phyloP scores from a whole-genome alignment of 2,888 invertebrate species.

The Hypselothyrea guttata region DNA sequence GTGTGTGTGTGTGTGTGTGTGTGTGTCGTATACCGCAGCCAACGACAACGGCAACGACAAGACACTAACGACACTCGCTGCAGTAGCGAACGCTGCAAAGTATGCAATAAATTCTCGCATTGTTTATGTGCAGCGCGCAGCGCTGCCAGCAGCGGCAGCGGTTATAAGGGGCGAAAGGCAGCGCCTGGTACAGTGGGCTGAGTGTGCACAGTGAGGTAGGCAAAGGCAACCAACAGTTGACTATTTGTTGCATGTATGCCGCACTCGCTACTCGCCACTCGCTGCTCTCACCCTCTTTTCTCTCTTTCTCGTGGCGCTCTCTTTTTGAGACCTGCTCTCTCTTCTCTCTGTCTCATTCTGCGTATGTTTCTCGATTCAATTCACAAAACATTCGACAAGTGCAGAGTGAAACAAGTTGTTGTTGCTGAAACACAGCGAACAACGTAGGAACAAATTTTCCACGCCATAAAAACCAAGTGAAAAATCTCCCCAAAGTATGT shows the following conservation, averaged over 20 bases:
- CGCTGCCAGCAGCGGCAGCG: not conserved
- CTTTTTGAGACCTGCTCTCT: constrained; percentile 5
- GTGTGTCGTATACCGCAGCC: constrained; percentile 36
- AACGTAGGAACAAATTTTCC: constrained; percentile 53
- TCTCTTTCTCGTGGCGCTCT: constrained; percentile 8
- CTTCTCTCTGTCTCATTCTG: constrained; percentile 11
- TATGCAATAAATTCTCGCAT: constrained; percentile 76
- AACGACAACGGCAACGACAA: constrained; percentile 32
- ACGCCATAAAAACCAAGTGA: constrained; percentile 17
- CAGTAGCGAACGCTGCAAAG: constrained; percentile 65
- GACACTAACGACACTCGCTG: constrained; percentile 56
- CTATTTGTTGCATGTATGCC: constrained; percentile 72
- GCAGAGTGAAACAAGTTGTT: constrained; percentile 77
- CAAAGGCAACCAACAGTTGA: constrained; percentile 75
- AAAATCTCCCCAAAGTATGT: constrained; percentile 17
- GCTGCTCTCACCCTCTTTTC: constrained; percentile 16
- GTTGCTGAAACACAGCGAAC: constrained; percentile 73
- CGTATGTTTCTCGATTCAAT: constrained; percentile 43
- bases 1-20: constrained; percentile 22
- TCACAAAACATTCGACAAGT: constrained; percentile 77
- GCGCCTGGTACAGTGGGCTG: constrained; percentile 7
- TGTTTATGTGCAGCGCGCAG: constrained; percentile 63
- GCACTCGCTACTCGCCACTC: constrained; percentile 47
- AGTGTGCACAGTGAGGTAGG: constrained; percentile 69
- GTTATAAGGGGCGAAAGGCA: not conserved